Evolutionary conservation across 2,113 vertebrate species (phyloP).

Genomic region (Grammomys surdaster): DNA sequence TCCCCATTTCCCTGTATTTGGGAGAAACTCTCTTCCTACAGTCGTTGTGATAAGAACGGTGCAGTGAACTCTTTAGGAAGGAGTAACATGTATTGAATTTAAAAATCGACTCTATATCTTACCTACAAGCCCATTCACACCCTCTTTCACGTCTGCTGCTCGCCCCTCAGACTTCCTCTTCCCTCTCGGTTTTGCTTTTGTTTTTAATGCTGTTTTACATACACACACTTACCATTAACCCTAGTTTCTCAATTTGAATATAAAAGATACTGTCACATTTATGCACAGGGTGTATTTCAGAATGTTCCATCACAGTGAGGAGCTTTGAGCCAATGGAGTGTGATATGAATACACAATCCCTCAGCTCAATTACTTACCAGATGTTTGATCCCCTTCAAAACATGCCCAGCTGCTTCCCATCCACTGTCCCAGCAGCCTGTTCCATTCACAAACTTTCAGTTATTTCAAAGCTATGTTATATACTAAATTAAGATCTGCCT

Average conservation of each 20-base stretch:
- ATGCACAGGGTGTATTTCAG: neutral
- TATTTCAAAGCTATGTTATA: neutral
- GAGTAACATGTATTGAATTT: neutral
- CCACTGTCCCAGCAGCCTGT: neutral
- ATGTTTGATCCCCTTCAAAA: neutral
- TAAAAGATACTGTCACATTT: neutral
- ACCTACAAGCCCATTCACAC: neutral
- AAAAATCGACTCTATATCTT: neutral
- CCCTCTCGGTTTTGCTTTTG: neutral
- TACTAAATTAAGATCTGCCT: neutral
- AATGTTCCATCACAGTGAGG: neutral
- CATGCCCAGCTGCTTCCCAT: neutral
- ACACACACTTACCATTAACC: neutral
- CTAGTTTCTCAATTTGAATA: neutral
- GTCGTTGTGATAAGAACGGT: neutral
- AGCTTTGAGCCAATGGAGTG: neutral
- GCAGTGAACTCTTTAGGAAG: neutral
- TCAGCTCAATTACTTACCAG: neutral
- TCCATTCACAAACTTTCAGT: neutral
- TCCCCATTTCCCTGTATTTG: neutral
- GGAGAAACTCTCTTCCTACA: neutral
- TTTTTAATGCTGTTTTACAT: neutral
- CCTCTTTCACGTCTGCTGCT: neutral
- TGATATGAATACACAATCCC: neutral
- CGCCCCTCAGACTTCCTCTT: fast-evolving